Evolutionary conservation across 37 sponge, comb jelly and placozoan species (phyloP).

Genomic region (Cliona cf. orientalis): DNA sequence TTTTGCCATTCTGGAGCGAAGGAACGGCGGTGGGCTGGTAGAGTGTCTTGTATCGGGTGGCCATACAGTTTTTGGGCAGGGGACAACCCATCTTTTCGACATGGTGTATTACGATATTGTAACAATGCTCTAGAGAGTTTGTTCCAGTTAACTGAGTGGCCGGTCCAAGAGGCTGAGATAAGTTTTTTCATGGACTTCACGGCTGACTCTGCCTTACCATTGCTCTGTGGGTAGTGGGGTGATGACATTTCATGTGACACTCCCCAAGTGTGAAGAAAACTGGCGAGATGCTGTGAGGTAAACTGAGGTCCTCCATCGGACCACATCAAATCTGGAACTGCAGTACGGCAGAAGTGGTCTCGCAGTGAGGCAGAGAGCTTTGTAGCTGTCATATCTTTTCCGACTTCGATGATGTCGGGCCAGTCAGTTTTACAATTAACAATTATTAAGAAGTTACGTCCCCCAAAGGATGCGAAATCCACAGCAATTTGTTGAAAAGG

Average conservation of each 20-base stretch:
- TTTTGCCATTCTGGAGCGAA: slow-evolving; percentile 2
- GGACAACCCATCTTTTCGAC: neutral
- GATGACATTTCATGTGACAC: slow-evolving; percentile 10
- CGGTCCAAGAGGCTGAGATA: neutral
- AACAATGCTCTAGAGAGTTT: slow-evolving; percentile 15
- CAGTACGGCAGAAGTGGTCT: slow-evolving; percentile 25
- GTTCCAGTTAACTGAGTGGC: neutral
- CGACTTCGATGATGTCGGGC: slow-evolving; percentile 37
- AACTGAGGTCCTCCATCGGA: slow-evolving; percentile 5
- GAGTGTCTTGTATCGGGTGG: slow-evolving; percentile 12
- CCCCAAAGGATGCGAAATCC: slow-evolving; percentile 24
- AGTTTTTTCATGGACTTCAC: slow-evolving; percentile 32
- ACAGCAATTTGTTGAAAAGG: slow-evolving; percentile 39
- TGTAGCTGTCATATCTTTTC: slow-evolving; percentile 15
- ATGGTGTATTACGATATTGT: slow-evolving; percentile 38
- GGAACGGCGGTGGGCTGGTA: slow-evolving; percentile 12
- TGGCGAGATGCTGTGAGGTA: neutral
- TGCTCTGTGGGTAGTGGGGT: slow-evolving; percentile 38
- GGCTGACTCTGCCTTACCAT: slow-evolving; percentile 39
- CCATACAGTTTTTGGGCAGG: slow-evolving; percentile 21
- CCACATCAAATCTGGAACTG: slow-evolving; percentile 30
- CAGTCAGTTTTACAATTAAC: slow-evolving; percentile 38
- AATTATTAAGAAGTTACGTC: slow-evolving; percentile 22
- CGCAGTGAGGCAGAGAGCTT: slow-evolving; percentile 1
- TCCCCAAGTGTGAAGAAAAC: slow-evolving; percentile 14